phyloP scores from a whole-genome alignment of 2,888 invertebrate genomes.

The Tetranychus truncatus region DNA sequence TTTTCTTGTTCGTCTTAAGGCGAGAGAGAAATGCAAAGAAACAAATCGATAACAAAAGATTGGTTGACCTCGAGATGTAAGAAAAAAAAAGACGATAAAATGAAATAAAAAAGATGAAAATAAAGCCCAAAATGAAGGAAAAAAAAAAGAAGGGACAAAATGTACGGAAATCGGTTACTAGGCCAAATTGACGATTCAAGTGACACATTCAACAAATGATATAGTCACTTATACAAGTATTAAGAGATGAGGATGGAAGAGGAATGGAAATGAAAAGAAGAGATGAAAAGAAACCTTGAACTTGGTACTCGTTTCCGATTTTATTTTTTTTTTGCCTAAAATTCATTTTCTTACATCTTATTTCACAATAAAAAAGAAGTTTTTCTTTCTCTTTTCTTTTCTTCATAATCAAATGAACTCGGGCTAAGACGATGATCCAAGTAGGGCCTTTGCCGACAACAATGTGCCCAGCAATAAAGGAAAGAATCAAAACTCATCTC shows the following conservation, averaged over 20 bases:
- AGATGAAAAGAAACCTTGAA: background rate
- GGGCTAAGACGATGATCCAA: background rate
- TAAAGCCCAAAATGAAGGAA: background rate
- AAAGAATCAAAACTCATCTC: background rate
- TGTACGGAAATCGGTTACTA: background rate
- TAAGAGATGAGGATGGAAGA: background rate
- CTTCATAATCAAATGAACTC: background rate
- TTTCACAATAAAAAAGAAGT: background rate
- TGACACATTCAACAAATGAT: background rate
- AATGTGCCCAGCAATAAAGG: background rate
- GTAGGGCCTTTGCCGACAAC: background rate
- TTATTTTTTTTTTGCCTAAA: background rate
- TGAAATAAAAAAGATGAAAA: background rate
- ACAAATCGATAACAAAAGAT: background rate
- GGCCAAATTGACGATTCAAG: background rate
- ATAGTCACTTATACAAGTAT: background rate
- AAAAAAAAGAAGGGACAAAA: background rate
- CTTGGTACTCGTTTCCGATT: background rate
- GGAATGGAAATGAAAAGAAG: background rate
- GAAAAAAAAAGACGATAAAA: background rate
- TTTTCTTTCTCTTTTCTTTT: too few species aligned
- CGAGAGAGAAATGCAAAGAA: background rate
- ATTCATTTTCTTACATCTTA: background rate
- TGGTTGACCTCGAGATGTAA: background rate
- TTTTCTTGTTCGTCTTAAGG: background rate